Evolutionary conservation across 2,797 vertebrate genomes (phyloP).

Genomic region (Aphelocoma californica): DNA sequence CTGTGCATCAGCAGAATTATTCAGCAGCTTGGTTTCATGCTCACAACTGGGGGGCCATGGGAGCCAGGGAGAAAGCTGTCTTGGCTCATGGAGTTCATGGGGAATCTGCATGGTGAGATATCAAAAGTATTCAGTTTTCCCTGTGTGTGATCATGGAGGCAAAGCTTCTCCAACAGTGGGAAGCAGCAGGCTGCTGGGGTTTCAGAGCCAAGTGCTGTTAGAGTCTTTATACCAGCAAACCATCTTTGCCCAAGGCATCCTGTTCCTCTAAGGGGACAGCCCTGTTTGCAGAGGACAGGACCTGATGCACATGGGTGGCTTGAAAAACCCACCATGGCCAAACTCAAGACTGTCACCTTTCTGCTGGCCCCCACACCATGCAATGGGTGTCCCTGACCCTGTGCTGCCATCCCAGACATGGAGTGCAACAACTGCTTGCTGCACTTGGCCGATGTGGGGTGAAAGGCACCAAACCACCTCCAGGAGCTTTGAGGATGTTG

Average conservation of each 20-base stretch:
- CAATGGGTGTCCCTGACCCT: fast-evolving
- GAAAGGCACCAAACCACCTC: background rate
- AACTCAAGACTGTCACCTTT: background rate
- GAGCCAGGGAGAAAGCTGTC: constrained; percentile 1
- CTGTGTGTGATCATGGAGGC: background rate
- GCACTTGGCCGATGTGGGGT: background rate
- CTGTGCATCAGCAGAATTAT: constrained; percentile 57
- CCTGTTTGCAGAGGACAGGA: background rate
- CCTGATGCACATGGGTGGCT: background rate
- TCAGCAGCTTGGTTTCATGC: constrained; percentile 37
- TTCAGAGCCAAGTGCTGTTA: background rate
- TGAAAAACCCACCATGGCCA: background rate
- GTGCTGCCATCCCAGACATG: fast-evolving
- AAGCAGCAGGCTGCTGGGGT: background rate
- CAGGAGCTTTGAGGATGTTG: background rate
- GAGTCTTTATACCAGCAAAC: background rate
- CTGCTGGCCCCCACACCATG: background rate
- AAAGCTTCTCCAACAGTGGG: background rate
- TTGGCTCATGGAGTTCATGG: background rate
- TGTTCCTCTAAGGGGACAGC: background rate
- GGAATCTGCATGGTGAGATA: background rate
- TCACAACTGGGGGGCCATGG: background rate
- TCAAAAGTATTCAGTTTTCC: background rate
- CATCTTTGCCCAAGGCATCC: background rate
- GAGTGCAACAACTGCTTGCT: background rate